Conservation (phyloP, 2,797 vertebrate species). For the Hippopotamyrus pictus region DNA sequence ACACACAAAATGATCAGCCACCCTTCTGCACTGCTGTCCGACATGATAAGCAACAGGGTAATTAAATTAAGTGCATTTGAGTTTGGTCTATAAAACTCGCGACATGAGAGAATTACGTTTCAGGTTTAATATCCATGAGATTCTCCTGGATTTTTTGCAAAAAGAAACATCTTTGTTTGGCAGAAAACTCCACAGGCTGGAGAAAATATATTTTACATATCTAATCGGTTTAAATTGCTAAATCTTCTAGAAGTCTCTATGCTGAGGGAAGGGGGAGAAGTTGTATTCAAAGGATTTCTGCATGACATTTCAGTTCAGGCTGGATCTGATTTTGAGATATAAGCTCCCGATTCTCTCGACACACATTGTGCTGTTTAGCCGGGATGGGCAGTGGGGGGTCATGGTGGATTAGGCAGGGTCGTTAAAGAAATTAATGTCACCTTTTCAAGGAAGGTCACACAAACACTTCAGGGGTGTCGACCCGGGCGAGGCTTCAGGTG, state of each 20-base stretch:
- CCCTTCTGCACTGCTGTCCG: neutral
- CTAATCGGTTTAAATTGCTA: neutral
- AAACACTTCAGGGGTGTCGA: neutral
- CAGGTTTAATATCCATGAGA: neutral
- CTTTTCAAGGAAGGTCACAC: neutral
- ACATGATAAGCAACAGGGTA: neutral
- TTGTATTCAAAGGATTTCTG: neutral
- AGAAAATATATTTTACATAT: neutral
- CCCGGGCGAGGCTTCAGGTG: neutral
- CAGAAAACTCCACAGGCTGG: neutral
- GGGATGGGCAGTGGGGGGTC: neutral
- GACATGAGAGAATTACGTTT: neutral
- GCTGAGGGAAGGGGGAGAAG: neutral
- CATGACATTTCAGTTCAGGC: neutral
- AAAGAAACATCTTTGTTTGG: neutral
- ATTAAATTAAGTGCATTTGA: neutral
- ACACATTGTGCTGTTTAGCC: constrained; percentile 2
- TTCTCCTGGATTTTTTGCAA: neutral
- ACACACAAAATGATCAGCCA: neutral
- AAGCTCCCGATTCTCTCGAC: neutral
- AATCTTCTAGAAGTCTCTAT: neutral
- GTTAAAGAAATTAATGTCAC: constrained; percentile 20
- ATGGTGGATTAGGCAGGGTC: neutral
- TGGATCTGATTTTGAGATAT: neutral
- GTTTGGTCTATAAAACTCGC: neutral